Base-by-base conservation (phyloP, 2,797 vertebrate genomes). In the Propithecus deckenii region DNA sequence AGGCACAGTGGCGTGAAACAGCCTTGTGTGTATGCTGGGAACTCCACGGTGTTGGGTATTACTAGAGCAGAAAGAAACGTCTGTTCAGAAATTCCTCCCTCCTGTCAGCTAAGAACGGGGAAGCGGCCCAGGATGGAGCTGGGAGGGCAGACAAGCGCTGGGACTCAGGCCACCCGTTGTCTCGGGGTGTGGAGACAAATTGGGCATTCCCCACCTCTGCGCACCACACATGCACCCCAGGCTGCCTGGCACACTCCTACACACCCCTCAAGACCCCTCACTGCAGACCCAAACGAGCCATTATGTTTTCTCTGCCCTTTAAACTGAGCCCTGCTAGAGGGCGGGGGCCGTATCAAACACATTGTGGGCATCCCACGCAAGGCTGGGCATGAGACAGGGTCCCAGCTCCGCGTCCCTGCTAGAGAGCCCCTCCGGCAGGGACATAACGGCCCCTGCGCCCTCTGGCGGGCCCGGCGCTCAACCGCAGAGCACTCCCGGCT, bases 401-500 rank as follows among this genome's bases (percentile, higher is more conserved):
- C 78, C 74, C 55, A 35, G 28, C 3, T 67, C 38, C 2, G 13
- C 38, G 28, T 46, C 80, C 57, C 8, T 17, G 46, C 3, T 30
- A 2, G 22, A 41, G 43, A 41, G 43, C 28, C 20, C 55, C 50
- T 61, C 75, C 1, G 48, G 4, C 0, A 0, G 25, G 7, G 46
- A 48, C 86, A 72, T 83, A 38, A 2, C 38, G 41, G 93, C 71
- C 84, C 65, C 75, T 93, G 89, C 96, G 89, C 97, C 97, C 96
- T 95, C 97, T 97, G 86, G 95, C 43, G 97, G 97, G n/a, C 18
- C 3, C 22, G 14, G 61, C 0, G 1, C 4, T 59, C 23, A 91
- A 84, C 75, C 89, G 57, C 94, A 80, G 83, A 41, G 65, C 55
- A 17, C 23, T 81, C 43, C 69, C 20, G 2, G 10, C 1, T 46